Conservation (phyloP, 2,113 vertebrate genomes). For the Microtus oregoni region DNA sequence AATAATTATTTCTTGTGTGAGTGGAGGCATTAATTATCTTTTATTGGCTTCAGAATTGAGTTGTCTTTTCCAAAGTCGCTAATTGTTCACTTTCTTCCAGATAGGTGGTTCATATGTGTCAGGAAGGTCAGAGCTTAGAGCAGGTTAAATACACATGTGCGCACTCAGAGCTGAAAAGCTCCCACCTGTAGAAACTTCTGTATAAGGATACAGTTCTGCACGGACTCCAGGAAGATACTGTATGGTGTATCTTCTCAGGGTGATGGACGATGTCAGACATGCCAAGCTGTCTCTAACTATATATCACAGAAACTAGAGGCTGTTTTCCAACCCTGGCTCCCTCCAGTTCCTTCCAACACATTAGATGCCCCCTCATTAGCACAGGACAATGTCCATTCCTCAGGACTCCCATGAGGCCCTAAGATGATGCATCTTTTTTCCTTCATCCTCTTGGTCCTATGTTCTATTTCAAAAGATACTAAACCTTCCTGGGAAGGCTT, state of each 20-base stretch:
- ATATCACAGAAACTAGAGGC: background rate
- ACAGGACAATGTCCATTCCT: background rate
- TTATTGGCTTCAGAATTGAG: slow-evolving; percentile 1
- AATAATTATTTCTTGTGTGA: slow-evolving; percentile 1
- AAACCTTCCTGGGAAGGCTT: background rate
- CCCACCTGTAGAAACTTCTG: background rate
- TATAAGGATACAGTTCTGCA: background rate
- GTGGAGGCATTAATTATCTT: background rate
- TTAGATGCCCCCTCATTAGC: background rate
- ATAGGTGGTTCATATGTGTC: background rate
- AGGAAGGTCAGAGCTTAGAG: background rate
- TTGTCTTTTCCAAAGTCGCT: slow-evolving; percentile 37
- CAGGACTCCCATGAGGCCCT: background rate
- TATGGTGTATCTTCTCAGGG: background rate
- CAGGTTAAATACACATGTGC: background rate
- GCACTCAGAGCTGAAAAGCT: background rate
- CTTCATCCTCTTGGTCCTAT: slow-evolving; percentile 2
- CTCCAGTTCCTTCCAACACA: background rate
- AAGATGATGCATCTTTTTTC: background rate
- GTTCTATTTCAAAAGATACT: background rate
- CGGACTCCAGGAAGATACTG: background rate
- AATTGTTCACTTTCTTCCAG: background rate
- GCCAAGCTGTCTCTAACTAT: background rate
- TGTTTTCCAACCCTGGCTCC: background rate
- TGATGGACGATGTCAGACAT: background rate